Evolutionary conservation across 2,113 vertebrate species (phyloP), one percentile per base, ranked within the genome.

Genomic region (Cryptoleucopteryx plumbea): DNA sequence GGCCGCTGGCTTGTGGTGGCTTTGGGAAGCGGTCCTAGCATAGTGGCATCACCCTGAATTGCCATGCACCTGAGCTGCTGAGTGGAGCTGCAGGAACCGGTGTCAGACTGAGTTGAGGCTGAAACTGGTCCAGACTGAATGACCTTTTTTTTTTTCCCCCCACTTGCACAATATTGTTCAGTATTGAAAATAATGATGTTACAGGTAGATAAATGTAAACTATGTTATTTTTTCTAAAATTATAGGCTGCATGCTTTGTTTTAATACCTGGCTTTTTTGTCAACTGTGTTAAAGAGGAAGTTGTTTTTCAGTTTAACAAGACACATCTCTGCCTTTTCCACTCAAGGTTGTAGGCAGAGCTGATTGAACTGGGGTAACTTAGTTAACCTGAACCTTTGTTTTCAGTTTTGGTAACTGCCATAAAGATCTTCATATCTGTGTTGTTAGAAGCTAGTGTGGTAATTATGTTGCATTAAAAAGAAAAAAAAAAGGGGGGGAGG

Each of bases 211-310:
- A 68, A 40, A 70, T 26, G 17, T 21, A 15, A 82, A 31, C 13
- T 13, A 8, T 47, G 14, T 11, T n/a, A 3, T 25, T 94, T 67
- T 56, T 63, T 63, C 17, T 87, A 7, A 50, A 71, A 26, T 67
- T 26, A 38, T 2, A 48, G 47, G 5, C 11, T 84, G 11, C 10
- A 14, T 47, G 13, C n/a, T 75, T 80, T 80, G 32, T 45, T 91
- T 73, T 42, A 87, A 58, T 84, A 45, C 6, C 2, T n/a, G 43
- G 13, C 4, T 45, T 43, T 73, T 82, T 68, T 80, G 29, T 32
- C 1, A 0, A 1, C 36, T 32, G 0, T 53, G 14, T 82, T 43
- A 29, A 59, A 67, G 40, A 45, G 23, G 27, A 48, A 61, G 38
- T 15, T 77, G 53, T 5, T 85, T 32, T 47, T 90, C 32, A 38